Conservation (phyloP, 1,140 invertebrate genomes). For the Venustaconcha ellipsiformis region DNA sequence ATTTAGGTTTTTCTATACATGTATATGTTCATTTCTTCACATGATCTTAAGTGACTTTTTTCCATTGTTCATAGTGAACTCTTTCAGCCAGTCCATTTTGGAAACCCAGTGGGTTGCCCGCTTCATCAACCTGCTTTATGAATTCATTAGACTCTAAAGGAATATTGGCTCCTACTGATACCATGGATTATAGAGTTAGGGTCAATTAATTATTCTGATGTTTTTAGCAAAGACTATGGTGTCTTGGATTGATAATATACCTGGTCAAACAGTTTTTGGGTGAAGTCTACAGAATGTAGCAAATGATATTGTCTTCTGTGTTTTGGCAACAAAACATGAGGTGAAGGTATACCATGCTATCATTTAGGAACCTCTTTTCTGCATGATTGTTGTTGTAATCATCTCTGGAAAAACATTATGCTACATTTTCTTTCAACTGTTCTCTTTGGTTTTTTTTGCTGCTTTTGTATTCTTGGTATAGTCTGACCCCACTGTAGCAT, state of each 20-base stretch:
- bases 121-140: neutral
- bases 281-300: constrained; percentile 4
- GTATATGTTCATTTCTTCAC: constrained; percentile 21
- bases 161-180: neutral
- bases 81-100: neutral
- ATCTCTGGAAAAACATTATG: no score
- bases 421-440: no score
- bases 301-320: constrained; percentile 10
- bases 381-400: neutral
- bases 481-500: no score
- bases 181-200: constrained; percentile 12
- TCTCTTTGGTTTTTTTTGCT: no score
- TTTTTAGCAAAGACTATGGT: constrained; percentile 20
- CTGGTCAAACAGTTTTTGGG: constrained; percentile 1
- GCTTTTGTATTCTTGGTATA: no score
- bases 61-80: constrained; percentile 18
- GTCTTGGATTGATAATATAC: neutral
- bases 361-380: constrained; percentile 16
- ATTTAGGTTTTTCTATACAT: neutral
- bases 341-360: neutral
- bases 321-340: neutral
- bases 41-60: constrained; percentile 3
- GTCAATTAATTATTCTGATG: constrained; percentile 29
- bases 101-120: neutral
- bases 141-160: constrained; percentile 13